Percentiles rank a stretch among this genome's conserved stretches.
Evolutionary conservation across 2,888 invertebrate species (phyloP).

Genomic region (Seladonia tumulorum): DNA sequence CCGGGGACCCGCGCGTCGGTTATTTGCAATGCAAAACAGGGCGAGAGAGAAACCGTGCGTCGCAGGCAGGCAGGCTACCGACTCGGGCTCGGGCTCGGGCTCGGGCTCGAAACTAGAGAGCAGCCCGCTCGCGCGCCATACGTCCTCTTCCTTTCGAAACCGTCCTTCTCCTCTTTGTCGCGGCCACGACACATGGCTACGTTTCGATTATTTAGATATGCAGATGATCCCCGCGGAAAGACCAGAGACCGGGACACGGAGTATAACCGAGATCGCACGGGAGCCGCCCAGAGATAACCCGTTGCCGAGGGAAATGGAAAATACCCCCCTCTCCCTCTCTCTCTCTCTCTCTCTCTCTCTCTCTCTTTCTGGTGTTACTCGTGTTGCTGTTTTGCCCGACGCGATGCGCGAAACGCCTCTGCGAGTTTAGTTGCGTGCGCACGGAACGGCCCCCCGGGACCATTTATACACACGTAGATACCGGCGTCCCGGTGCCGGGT

Average conservation of each 20-base stretch:
- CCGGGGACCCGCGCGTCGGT: slow-evolving; percentile 71
- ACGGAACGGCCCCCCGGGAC: slow-evolving; percentile 22
- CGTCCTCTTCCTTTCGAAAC: slow-evolving; percentile 73
- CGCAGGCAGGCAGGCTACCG: slow-evolving; percentile 69
- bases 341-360: slow-evolving; percentile 23
- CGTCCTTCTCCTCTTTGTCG: slow-evolving; percentile 68
- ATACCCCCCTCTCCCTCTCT: slow-evolving; percentile 27
- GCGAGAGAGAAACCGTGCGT: slow-evolving; percentile 62
- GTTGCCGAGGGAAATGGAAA: slow-evolving; percentile 38
- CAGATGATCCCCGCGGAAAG: slow-evolving; percentile 80
- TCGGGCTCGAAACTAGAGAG: slow-evolving; percentile 40
- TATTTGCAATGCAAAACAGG: slow-evolving; percentile 83
- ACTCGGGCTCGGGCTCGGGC: slow-evolving; percentile 18
- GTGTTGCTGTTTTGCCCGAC: not conserved
- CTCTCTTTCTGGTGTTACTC: not conserved
- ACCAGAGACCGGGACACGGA: slow-evolving; percentile 45
- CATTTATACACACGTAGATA: slow-evolving; percentile 21
- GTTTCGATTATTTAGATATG: slow-evolving; percentile 84
- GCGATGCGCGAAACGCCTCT: slow-evolving; percentile 2
- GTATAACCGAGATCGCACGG: slow-evolving; percentile 42
- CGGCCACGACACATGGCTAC: slow-evolving; percentile 80
- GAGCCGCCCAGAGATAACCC: slow-evolving; percentile 9
- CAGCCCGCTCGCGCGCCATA: slow-evolving; percentile 73
- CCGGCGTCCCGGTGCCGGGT: not conserved
- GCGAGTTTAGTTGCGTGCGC: slow-evolving; percentile 47